Conservation (phyloP, 2,797 vertebrate species). For the Bovichtus diacanthus region DNA sequence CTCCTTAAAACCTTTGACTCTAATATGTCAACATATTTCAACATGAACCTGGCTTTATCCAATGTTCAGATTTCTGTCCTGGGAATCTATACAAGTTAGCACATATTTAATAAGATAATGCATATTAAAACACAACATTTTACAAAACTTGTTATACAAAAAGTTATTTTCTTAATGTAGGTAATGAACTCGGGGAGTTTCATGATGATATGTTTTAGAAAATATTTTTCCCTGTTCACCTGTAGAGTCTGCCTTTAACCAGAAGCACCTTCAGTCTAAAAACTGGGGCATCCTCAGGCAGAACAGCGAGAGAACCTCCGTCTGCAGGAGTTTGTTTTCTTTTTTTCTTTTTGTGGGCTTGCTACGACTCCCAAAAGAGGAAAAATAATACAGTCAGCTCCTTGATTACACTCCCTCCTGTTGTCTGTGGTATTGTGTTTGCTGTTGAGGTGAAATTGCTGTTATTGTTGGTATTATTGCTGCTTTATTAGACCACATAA, state of each 20-base stretch:
- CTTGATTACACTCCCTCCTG: neutral
- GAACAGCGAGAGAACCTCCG: neutral
- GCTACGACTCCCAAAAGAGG: slow-evolving; percentile 19
- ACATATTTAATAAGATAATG: too few species aligned
- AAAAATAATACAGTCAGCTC: slow-evolving; percentile 19
- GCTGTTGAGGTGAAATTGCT: slow-evolving; percentile 9
- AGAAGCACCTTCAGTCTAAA: neutral
- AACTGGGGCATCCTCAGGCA: slow-evolving; percentile 7
- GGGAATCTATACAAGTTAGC: too few species aligned
- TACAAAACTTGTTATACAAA: too few species aligned
- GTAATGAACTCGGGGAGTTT: too few species aligned
- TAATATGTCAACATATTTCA: too few species aligned
- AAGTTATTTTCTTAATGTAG: too few species aligned
- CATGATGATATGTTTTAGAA: too few species aligned
- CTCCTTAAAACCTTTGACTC: too few species aligned
- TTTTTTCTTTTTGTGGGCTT: slow-evolving; percentile 25
- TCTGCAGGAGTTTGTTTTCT: slow-evolving; percentile 27
- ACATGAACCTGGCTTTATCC: too few species aligned
- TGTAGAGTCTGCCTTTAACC: neutral
- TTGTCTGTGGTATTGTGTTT: neutral
- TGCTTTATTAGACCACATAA: slow-evolving; percentile 19
- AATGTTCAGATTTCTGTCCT: too few species aligned
- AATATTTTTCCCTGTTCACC: too few species aligned
- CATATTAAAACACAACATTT: too few species aligned
- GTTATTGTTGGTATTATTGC: neutral